Evolutionary conservation across 2,888 invertebrate genomes (phyloP), one percentile per base, ranked within the genome.

Genomic region (Eristalinus sepulchralis): DNA sequence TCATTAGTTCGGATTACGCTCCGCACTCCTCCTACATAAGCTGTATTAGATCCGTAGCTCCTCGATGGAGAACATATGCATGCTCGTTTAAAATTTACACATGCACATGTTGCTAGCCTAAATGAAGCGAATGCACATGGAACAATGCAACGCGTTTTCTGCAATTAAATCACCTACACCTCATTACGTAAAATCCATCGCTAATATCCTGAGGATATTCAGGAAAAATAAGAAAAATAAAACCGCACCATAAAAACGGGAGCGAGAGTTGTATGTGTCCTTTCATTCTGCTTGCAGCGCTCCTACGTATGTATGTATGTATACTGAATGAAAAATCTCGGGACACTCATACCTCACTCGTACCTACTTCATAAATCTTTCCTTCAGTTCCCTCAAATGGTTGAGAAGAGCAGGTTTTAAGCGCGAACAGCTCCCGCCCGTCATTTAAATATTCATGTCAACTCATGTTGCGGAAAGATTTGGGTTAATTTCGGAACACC

Each of bases 401-500:
- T 31, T 67, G 27, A 10, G 22, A 22, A 11, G 33, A 17, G 34
- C 17, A 39, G 59, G 36, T 63, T 63, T 78, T 62, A 63, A 55
- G 53, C 62, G 68, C 60, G 24, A 60, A 31, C 22, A 20, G 24
- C 31, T 34, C 36, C 55, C 64, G 36, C 22, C n/a, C 63, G 63
- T 57, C 76, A 84, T 88, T 85, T 82, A 83, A 89, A 89, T 89
- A 89, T 89, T 89, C 89, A 89, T 89, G 89, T 89, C 89, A 89
- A 88, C 88, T 89, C 88, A 88, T 89, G 89, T 89, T 89, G 86
- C 78, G 89, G 85, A 88, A 88, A 89, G 89, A 89, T 89, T 89
- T 89, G 83, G 89, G 89, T 89, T 89, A 89, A 89, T 89, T 89
- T 89, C 88, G 88, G 88, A 88, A 89, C 88, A 88, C 88, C 83